These are phyloP conservation scores for Lucilia cuprina DNA, from an alignment of 1,140 invertebrate species.

Conservation along the genomic window DNA sequence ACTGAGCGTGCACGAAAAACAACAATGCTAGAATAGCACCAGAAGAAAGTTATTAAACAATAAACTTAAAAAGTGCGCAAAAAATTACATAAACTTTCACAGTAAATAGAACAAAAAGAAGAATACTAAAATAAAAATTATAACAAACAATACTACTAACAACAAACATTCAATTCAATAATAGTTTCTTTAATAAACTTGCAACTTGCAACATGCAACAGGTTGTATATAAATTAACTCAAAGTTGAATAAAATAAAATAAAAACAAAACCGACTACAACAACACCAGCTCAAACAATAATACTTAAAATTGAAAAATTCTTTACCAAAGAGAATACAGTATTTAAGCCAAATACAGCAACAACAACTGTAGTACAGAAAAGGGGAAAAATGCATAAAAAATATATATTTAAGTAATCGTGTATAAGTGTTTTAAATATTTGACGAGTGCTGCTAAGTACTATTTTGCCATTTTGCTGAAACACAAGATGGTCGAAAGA, in stretches of 20 bases:
- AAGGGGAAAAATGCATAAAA: no score
- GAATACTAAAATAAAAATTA: background rate
- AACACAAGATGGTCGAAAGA: no score
- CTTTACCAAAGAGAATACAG: background rate
- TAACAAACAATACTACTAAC: background rate
- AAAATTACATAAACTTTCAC: background rate
- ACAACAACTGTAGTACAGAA: background rate
- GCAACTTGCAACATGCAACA: slow-evolving; percentile 1
- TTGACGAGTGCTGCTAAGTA: no score
- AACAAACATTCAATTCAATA: background rate
- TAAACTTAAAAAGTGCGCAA: background rate
- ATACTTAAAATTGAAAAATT: background rate
- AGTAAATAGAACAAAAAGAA: background rate
- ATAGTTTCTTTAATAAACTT: background rate
- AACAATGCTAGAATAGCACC: background rate
- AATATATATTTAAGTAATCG: no score
- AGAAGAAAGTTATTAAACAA: background rate
- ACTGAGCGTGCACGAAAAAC: background rate
- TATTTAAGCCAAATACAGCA: background rate
- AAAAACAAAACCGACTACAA: background rate
- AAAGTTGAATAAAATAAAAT: background rate
- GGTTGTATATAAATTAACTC: background rate
- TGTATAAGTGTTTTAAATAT: no score
- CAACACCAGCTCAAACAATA: background rate
- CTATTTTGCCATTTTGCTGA: no score